These are phyloP conservation scores for Polyploca ridens DNA, from an alignment of 2,888 invertebrate genomes.

Conservation along the genomic window DNA sequence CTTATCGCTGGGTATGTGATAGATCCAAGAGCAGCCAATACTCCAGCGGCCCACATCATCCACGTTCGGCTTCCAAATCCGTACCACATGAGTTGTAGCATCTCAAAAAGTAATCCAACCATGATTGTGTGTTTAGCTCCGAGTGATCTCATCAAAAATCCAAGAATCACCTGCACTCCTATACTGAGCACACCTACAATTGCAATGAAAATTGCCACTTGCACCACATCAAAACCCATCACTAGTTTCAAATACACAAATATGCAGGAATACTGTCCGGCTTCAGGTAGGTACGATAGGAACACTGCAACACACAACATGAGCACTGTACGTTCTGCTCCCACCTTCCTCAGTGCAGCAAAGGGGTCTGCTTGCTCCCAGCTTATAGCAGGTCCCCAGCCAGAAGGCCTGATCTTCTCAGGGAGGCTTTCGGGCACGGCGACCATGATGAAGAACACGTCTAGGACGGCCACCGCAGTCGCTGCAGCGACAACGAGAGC, in stretches of 20 bases:
- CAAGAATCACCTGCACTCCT: constrained; percentile 95
- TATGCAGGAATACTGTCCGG: constrained; percentile 99
- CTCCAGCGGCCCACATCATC: constrained; percentile 99
- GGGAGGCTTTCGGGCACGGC: constrained; percentile 99
- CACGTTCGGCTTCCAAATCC: constrained; percentile 98
- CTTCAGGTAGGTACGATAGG: constrained; percentile 98
- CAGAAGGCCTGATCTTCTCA: constrained; percentile 92
- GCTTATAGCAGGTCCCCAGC: constrained; percentile 94
- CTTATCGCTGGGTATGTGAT: constrained; percentile 99
- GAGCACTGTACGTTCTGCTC: constrained; percentile 97
- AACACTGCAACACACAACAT: constrained; percentile 99
- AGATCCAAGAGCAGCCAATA: constrained; percentile 97
- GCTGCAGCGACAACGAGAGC: constrained; percentile 96
- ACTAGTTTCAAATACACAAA: constrained; percentile 99
- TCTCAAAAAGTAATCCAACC: constrained; percentile 97
- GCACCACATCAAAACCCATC: constrained; percentile 97
- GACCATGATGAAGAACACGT: constrained; percentile 98
- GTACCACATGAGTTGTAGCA: constrained; percentile 98
- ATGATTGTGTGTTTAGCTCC: constrained; percentile 99
- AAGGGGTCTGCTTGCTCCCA: constrained; percentile 99
- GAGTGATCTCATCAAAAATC: constrained; percentile 91
- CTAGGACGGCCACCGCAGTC: constrained; percentile 97
- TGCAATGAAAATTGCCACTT: constrained; percentile 99
- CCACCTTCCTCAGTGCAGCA: constrained; percentile 94
- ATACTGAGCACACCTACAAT: constrained; percentile 98